Evolutionary conservation across 2,888 invertebrate species (phyloP).

Genomic region (Digitonthophagus gazella): DNA sequence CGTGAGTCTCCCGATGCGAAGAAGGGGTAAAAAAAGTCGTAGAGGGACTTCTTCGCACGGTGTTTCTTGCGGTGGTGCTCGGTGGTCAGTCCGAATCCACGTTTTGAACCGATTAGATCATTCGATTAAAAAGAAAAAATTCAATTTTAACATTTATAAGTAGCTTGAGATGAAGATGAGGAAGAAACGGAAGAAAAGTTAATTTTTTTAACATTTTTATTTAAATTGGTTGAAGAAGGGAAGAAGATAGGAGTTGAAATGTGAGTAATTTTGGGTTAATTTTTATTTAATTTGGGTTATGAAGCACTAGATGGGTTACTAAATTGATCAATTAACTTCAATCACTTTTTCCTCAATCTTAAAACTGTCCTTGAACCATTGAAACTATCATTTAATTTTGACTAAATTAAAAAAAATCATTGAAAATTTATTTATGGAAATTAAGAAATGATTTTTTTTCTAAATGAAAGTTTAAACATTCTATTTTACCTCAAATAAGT

Average conservation of each 20-base stretch:
- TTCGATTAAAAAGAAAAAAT: slow-evolving; percentile 2
- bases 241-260: background rate
- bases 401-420: no score
- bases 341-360: no score
- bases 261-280: slow-evolving; percentile 16
- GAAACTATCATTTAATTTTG: no score
- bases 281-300: slow-evolving; percentile 1
- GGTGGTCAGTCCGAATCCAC: slow-evolving; percentile 45
- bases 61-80: slow-evolving; percentile 20
- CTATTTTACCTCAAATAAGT: no score
- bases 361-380: no score
- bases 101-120: slow-evolving; percentile 44
- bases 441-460: no score
- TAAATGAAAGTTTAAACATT: no score
- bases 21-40: background rate
- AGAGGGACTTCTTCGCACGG: slow-evolving; percentile 3
- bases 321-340: no score
- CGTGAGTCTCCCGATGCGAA: slow-evolving; percentile 20
- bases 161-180: background rate
- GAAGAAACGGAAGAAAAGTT: background rate
- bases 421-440: no score
- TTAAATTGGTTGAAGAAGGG: background rate
- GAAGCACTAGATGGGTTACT: background rate
- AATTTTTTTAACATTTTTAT: background rate
- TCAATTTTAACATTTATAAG: background rate